phyloP scores from a whole-genome alignment of 2,113 vertebrate species.

The Callocephalon fimbriatum region DNA sequence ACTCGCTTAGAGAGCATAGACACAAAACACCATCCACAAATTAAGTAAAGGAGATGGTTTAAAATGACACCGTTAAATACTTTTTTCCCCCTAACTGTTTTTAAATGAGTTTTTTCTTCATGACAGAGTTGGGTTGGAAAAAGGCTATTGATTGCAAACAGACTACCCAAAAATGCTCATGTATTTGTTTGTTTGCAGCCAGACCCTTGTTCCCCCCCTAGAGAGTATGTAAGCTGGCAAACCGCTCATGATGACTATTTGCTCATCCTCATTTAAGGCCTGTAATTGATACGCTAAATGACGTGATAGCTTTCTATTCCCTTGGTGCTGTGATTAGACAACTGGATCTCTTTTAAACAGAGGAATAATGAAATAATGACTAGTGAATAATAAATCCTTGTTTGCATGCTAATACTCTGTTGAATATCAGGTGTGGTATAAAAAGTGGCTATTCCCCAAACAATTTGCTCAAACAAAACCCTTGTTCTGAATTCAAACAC shows the following conservation, averaged over 20 bases:
- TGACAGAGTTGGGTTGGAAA: neutral
- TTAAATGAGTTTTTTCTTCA: neutral
- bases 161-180: neutral
- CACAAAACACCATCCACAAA: neutral
- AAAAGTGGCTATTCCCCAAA: conserved; percentile 55
- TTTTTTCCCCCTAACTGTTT: neutral
- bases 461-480: conserved; percentile 61
- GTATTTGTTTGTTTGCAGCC: neutral
- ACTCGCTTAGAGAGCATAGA: neutral
- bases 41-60: neutral
- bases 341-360: conserved; percentile 1
- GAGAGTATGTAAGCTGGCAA: neutral
- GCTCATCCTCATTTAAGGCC: conserved; percentile 16
- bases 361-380: conserved; percentile 16
- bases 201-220: neutral
- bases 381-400: conserved; percentile 17
- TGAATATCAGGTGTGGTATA: conserved; percentile 38
- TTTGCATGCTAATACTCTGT: conserved; percentile 21
- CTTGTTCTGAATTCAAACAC: conserved; percentile 46
- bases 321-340: conserved; percentile 8
- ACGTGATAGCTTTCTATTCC: neutral
- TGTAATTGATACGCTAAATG: neutral
- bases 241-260: neutral
- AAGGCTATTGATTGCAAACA: neutral
- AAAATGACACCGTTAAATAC: neutral